Evolutionary conservation across 2,888 invertebrate genomes (phyloP).

Genomic region (Steinernema hermaphroditum): DNA sequence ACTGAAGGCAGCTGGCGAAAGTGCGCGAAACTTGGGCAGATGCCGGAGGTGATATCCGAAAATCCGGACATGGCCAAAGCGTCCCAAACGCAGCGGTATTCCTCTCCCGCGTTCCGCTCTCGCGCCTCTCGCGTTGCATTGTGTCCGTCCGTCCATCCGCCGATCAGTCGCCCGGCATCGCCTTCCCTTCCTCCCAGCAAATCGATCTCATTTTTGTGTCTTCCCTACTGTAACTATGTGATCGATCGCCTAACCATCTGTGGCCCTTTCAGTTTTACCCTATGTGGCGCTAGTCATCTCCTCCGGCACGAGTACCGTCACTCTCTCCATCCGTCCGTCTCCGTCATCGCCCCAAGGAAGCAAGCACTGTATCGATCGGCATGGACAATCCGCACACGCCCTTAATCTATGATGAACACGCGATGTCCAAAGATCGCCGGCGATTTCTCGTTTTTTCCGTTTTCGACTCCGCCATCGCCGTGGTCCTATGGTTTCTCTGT

Average conservation of each 20-base stretch:
- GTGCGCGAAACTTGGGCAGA: no score
- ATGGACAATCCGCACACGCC: constrained; percentile 20
- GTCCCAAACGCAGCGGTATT: constrained; percentile 1
- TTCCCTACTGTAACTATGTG: not conserved
- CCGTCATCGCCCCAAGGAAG: not conserved
- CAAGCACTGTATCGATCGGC: constrained; percentile 6
- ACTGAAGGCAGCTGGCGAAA: no score
- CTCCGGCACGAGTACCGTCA: not conserved
- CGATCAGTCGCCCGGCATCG: not conserved
- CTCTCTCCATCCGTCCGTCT: not conserved
- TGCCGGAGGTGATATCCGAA: no score
- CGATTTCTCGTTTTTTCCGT: constrained; percentile 56
- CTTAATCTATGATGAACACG: constrained; percentile 40
- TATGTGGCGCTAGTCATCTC: not conserved
- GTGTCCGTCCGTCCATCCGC: constrained; percentile 15
- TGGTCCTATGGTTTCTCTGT: constrained; percentile 58
- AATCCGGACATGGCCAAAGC: not conserved
- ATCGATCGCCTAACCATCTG: not conserved
- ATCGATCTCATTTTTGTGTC: not conserved
- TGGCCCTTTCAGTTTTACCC: not conserved
- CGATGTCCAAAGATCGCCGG: constrained; percentile 49
- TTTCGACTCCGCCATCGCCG: constrained; percentile 54
- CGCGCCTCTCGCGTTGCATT: not conserved
- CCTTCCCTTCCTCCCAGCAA: not conserved
- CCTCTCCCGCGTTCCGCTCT: not conserved